Conservation (phyloP, 2,113 vertebrate genomes). For the Cricetomys ansorgei region DNA sequence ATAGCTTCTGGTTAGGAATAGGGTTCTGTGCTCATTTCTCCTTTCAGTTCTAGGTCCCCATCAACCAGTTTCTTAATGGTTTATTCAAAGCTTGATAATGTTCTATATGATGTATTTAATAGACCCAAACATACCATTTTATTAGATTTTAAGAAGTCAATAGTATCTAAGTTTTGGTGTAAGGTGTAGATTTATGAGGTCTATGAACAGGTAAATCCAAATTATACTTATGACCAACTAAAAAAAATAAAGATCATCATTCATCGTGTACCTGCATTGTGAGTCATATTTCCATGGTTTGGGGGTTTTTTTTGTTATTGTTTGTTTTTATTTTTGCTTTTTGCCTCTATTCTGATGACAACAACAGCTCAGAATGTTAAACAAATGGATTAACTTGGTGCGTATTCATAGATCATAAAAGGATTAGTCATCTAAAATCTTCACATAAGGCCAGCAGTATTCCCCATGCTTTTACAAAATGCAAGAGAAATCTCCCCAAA, state of each 20-base stretch:
- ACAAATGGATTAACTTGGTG: background rate
- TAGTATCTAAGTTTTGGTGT: background rate
- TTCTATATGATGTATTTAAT: background rate
- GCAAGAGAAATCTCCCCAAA: background rate
- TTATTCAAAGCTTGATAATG: background rate
- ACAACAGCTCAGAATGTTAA: background rate
- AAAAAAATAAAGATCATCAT: background rate
- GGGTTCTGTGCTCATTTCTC: too few relatives aligned
- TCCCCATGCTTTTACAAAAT: background rate
- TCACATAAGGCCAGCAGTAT: background rate
- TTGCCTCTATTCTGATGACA: background rate
- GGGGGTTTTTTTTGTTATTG: too few relatives aligned
- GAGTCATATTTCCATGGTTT: too few relatives aligned
- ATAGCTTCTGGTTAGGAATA: too few relatives aligned
- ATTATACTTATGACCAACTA: background rate
- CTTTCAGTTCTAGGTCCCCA: too few relatives aligned
- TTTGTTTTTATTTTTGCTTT: too few relatives aligned
- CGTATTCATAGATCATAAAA: background rate
- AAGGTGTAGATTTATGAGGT: background rate
- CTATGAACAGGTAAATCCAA: background rate
- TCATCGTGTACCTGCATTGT: background rate
- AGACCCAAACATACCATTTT: background rate
- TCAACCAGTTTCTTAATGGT: too few relatives aligned
- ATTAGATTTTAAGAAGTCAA: background rate
- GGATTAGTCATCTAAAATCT: background rate